Conservation (phyloP, 2,888 invertebrate species). For the Malthinus seriepunctatus region DNA sequence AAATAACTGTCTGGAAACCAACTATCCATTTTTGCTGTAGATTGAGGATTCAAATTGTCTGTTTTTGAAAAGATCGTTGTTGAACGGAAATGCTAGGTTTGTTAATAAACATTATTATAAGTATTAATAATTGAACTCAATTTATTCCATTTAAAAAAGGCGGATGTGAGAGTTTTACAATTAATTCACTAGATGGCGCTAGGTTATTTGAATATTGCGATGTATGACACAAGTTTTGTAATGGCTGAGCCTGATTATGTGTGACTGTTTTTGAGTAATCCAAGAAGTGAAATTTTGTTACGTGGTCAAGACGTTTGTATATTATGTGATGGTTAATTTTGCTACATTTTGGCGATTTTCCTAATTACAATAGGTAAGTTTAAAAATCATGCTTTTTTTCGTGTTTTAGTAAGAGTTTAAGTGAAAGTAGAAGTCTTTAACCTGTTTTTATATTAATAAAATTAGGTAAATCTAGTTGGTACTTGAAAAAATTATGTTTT, state of each 20-base stretch:
- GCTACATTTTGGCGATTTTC: slow-evolving; percentile 4
- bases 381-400: neutral
- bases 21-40: neutral
- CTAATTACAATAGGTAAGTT: slow-evolving; percentile 16
- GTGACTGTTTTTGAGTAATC: slow-evolving; percentile 17
- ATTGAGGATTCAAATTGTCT: neutral
- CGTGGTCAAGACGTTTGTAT: slow-evolving; percentile 4
- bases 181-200: slow-evolving; percentile 6
- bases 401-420: neutral
- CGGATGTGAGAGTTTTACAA: slow-evolving; percentile 8
- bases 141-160: slow-evolving; percentile 14
- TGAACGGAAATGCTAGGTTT: slow-evolving; percentile 17
- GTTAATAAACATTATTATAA: slow-evolving; percentile 18
- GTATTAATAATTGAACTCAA: slow-evolving; percentile 17
- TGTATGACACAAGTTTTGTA: slow-evolving; percentile 16
- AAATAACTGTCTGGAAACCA: slow-evolving; percentile 23
- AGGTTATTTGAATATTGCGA: neutral
- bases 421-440: slow-evolving; percentile 15
- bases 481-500: slow-evolving; percentile 20
- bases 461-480: slow-evolving; percentile 22
- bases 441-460: slow-evolving; percentile 22
- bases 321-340: slow-evolving; percentile 18
- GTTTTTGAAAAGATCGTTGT: slow-evolving; percentile 9
- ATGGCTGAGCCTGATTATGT: slow-evolving; percentile 25
- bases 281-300: slow-evolving; percentile 4